Percentiles rank a stretch among this genome's conserved stretches.
phyloP scores from a whole-genome alignment of 2,888 invertebrate genomes.

The Netelia melanura region DNA sequence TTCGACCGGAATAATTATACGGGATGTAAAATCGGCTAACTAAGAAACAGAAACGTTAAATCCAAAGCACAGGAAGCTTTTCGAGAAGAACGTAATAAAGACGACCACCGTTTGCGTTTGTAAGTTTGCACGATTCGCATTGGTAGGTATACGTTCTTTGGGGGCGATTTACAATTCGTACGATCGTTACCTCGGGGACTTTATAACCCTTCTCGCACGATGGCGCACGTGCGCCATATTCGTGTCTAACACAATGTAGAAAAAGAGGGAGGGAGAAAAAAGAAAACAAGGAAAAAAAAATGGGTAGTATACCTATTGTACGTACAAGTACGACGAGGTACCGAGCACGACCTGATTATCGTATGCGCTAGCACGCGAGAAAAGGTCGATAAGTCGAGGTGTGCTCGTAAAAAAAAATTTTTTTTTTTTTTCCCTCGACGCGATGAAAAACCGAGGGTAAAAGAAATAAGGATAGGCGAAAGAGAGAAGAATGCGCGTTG shows the following conservation, averaged over 20 bases:
- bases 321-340: slow-evolving; percentile 59
- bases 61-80: slow-evolving; percentile 1
- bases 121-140: neutral
- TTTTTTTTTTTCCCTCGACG: slow-evolving; percentile 58
- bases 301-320: too few relatives aligned
- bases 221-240: slow-evolving; percentile 34
- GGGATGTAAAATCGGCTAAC: neutral
- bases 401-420: slow-evolving; percentile 53
- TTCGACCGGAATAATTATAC: neutral
- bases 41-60: too few relatives aligned
- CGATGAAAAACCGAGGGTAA: neutral
- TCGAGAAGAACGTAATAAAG: neutral
- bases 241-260: slow-evolving; percentile 57
- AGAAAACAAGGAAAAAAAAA: slow-evolving; percentile 47
- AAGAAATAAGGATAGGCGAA: neutral
- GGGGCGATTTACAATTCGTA: slow-evolving; percentile 12
- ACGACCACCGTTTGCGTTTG: neutral
- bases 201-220: slow-evolving; percentile 19
- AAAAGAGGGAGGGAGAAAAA: neutral
- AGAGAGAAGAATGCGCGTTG: neutral
- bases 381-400: slow-evolving; percentile 68
- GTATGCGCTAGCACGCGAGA: slow-evolving; percentile 68
- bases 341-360: slow-evolving; percentile 69
- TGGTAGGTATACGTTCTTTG: neutral
- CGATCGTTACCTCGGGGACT: slow-evolving; percentile 32